Conservation (phyloP, 2,888 invertebrate genomes). For the Habrosyne pyritoides region DNA sequence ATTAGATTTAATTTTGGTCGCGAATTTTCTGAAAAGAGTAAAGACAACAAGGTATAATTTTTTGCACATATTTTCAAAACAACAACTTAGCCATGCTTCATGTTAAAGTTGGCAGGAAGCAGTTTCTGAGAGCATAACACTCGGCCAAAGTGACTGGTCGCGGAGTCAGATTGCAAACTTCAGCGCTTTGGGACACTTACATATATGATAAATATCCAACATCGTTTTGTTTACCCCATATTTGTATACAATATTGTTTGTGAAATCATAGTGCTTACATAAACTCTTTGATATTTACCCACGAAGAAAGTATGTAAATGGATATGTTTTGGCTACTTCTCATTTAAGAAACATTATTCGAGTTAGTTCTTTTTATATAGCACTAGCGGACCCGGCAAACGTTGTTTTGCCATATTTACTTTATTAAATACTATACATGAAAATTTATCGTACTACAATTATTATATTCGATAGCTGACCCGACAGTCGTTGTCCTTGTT, state of each 20-base stretch:
- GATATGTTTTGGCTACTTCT: too few relatives aligned
- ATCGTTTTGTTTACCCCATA: not conserved
- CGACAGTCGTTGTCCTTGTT: too few relatives aligned
- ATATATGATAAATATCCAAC: not conserved
- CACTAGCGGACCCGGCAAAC: too few relatives aligned
- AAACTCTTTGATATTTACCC: not conserved
- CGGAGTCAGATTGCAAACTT: not conserved
- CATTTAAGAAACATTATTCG: too few relatives aligned
- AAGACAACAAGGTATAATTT: too few relatives aligned
- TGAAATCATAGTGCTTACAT: not conserved
- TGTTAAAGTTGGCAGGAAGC: not conserved
- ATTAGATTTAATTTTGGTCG: too few relatives aligned
- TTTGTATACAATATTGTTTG: not conserved
- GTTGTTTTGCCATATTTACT: too few relatives aligned
- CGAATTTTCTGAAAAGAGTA: too few relatives aligned
- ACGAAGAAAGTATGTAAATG: not conserved
- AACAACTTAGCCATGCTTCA: not conserved
- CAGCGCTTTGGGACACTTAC: constrained; percentile 2
- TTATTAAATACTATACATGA: too few relatives aligned
- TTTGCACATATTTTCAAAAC: not conserved
- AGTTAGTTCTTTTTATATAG: too few relatives aligned
- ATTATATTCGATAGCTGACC: too few relatives aligned
- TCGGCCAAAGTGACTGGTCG: not conserved
- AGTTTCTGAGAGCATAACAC: constrained; percentile 1
- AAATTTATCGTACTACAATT: too few relatives aligned